phyloP scores from a whole-genome alignment of 1,140 invertebrate species.

The Medauroidea extradentata region DNA sequence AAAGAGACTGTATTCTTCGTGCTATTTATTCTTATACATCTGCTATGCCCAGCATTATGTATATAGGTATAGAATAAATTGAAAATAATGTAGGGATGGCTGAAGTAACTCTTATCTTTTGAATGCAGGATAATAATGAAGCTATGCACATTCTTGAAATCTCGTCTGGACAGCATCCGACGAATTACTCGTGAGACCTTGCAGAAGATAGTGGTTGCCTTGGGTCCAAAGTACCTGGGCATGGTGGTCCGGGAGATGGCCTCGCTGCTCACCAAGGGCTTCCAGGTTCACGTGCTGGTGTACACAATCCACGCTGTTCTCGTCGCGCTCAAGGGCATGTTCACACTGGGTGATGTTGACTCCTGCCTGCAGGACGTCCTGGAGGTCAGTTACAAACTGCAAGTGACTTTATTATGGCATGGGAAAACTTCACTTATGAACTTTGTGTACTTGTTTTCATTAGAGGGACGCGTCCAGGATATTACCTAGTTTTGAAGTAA shows the following conservation, averaged over 20 bases:
- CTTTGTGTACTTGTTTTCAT: no score
- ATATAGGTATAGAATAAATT: no score
- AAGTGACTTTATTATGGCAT: no score
- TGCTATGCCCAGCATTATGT: no score
- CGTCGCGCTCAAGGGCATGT: constrained; percentile 57
- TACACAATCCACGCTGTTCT: constrained; percentile 85
- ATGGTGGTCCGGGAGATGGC: constrained; percentile 77
- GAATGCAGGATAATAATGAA: constrained; percentile 79
- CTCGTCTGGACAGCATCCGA: constrained; percentile 81
- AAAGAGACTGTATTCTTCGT: no score
- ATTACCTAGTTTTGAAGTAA: no score
- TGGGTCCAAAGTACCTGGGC: constrained; percentile 79
- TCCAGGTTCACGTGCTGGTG: constrained; percentile 88
- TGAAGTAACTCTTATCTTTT: constrained; percentile 23
- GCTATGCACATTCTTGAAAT: constrained; percentile 83
- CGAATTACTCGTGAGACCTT: constrained; percentile 81
- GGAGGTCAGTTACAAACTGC: constrained; percentile 60
- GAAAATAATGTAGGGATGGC: no score
- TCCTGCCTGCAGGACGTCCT: constrained; percentile 70
- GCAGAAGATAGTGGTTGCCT: constrained; percentile 78
- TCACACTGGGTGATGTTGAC: constrained; percentile 72
- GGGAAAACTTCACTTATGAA: no score
- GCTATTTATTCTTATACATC: no score
- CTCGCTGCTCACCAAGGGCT: constrained; percentile 77
- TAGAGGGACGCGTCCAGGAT: no score